phyloP scores from a whole-genome alignment of 2,797 vertebrate genomes.

The Zenarchopterus dispar region DNA sequence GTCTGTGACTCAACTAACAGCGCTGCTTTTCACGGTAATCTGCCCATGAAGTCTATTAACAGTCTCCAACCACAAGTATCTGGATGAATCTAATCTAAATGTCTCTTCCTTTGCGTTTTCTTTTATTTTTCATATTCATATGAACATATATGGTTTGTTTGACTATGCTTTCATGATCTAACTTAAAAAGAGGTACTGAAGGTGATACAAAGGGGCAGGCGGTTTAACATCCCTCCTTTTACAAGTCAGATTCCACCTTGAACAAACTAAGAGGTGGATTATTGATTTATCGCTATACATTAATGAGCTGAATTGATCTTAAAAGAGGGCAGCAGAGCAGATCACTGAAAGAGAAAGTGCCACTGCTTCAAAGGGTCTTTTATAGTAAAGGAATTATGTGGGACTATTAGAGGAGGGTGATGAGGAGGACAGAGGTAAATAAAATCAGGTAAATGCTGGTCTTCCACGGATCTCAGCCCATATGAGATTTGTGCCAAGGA shows the following conservation, averaged over 20 bases:
- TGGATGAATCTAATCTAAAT: too few species aligned
- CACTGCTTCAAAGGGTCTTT: conserved; percentile 29
- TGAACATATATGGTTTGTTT: neutral
- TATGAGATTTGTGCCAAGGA: conserved; percentile 24
- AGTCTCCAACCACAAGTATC: neutral
- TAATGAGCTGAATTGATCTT: conserved; percentile 78
- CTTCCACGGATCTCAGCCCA: conserved; percentile 21
- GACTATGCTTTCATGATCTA: conserved; percentile 13
- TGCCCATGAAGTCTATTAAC: neutral
- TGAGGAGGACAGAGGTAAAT: conserved; percentile 14
- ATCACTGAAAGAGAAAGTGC: conserved; percentile 52
- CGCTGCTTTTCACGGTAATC: conserved; percentile 17
- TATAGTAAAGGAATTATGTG: neutral
- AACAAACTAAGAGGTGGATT: conserved; percentile 71
- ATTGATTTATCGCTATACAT: conserved; percentile 78
- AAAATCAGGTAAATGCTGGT: conserved; percentile 10
- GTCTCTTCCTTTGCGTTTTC: too few species aligned
- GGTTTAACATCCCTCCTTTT: conserved; percentile 61
- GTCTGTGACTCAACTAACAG: conserved; percentile 43
- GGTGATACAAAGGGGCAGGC: conserved; percentile 33
- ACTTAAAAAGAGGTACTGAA: conserved; percentile 32
- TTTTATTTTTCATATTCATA: neutral
- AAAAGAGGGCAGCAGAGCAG: conserved; percentile 62
- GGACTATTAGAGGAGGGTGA: conserved; percentile 13
- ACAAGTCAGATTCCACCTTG: conserved; percentile 75